phyloP scores from a whole-genome alignment of 2,888 invertebrate genomes.

The Drosophila helvetica region DNA sequence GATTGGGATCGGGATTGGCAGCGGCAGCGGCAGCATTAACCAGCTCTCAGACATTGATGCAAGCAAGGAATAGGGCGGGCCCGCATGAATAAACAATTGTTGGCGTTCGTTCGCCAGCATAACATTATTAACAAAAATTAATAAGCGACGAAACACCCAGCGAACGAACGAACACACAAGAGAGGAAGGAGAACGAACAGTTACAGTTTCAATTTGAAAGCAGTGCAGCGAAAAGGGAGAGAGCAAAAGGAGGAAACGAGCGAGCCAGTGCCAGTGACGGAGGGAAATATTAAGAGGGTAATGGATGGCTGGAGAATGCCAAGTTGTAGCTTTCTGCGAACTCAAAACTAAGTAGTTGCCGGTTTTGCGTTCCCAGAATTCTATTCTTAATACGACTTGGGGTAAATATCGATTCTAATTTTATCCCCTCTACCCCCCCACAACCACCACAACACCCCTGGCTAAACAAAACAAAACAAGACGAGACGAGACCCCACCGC shows the following conservation, averaged over 20 bases:
- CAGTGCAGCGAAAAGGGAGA: background rate
- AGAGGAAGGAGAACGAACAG: slow-evolving; percentile 1
- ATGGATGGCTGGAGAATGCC: background rate
- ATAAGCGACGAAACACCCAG: slow-evolving; percentile 24
- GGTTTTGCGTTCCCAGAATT: background rate
- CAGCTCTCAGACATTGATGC: too few species aligned
- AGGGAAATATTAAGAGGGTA: background rate
- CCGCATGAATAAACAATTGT: slow-evolving; percentile 14
- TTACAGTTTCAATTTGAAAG: slow-evolving; percentile 1
- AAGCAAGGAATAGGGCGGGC: slow-evolving; percentile 9
- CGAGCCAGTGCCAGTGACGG: background rate
- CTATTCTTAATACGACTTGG: background rate
- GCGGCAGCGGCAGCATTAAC: too few species aligned
- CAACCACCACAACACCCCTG: background rate
- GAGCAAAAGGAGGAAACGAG: background rate
- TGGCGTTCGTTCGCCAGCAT: slow-evolving; percentile 24
- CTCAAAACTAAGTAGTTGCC: background rate
- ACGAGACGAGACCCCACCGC: background rate
- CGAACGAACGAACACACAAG: background rate
- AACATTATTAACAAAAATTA: slow-evolving; percentile 36
- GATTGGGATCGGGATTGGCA: slow-evolving; percentile 62
- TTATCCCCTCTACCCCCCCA: background rate
- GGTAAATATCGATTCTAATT: background rate
- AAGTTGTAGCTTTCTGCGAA: background rate
- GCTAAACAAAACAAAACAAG: background rate